Evolutionary conservation across 2,797 vertebrate species (phyloP).

Genomic region (Alfaro cultratus): DNA sequence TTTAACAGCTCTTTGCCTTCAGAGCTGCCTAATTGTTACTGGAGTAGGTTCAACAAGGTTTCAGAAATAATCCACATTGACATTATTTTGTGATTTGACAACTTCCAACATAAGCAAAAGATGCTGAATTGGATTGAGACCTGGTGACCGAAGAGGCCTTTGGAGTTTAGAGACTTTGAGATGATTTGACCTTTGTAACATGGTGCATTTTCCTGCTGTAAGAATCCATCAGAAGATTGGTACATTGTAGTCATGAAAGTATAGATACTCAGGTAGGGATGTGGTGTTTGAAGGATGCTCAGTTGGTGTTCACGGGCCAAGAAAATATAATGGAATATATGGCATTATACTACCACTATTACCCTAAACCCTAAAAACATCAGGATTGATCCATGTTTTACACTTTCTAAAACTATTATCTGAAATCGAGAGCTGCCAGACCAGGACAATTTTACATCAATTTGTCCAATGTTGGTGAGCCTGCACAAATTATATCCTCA

Average conservation of each 20-base stretch:
- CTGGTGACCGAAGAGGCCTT: neutral
- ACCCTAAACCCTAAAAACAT: neutral
- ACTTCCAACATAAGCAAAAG: neutral
- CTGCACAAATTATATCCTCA: neutral
- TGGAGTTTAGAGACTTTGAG: neutral
- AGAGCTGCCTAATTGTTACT: neutral
- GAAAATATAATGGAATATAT: neutral
- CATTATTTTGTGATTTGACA: neutral
- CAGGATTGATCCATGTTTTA: neutral
- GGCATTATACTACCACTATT: neutral
- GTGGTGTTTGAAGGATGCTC: neutral
- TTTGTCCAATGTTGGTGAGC: neutral
- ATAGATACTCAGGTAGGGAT: neutral
- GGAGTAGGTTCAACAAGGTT: neutral
- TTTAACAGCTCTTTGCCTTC: no score
- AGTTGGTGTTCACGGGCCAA: no score
- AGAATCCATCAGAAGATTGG: neutral
- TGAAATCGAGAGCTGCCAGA: neutral
- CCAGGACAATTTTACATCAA: neutral
- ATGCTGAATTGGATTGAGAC: neutral
- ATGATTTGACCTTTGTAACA: neutral
- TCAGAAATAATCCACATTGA: neutral
- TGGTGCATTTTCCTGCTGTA: neutral
- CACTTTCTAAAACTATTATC: neutral
- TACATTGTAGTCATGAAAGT: neutral